Evolutionary conservation across 2,888 invertebrate genomes (phyloP).

Genomic region (Agrochola litura): DNA sequence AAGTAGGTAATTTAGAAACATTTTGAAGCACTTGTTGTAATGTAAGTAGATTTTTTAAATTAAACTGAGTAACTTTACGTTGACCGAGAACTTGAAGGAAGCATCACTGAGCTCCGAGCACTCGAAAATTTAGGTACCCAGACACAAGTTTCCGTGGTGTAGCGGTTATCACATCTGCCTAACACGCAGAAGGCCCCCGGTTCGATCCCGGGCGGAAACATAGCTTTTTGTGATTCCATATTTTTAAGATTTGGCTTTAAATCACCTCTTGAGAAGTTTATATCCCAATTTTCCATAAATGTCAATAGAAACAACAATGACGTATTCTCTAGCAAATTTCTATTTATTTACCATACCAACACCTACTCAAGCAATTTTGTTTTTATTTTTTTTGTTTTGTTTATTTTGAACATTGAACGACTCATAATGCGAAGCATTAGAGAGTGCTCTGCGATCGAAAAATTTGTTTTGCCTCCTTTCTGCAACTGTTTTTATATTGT

Average conservation of each 20-base stretch:
- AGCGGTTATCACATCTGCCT: conserved; percentile 98
- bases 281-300: too few species aligned
- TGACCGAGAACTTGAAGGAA: background rate
- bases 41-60: background rate
- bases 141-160: conserved; percentile 93
- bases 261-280: background rate
- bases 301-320: too few species aligned
- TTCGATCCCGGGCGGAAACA: conserved; percentile 97
- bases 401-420: too few species aligned
- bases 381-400: too few species aligned
- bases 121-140: background rate
- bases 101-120: accelerated
- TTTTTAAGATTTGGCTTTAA: background rate
- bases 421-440: too few species aligned
- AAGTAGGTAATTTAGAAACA: background rate
- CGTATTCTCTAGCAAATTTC: too few species aligned
- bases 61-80: background rate
- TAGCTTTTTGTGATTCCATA: conserved; percentile 64
- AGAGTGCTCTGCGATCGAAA: too few species aligned
- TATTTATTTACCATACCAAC: background rate
- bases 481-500: too few species aligned
- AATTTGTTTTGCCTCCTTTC: too few species aligned
- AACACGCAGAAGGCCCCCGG: conserved; percentile 97
- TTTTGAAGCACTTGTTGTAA: background rate
- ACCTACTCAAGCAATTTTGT: background rate